phyloP scores from a whole-genome alignment of 2,888 invertebrate genomes.

The Amphipyra tragopoginis region DNA sequence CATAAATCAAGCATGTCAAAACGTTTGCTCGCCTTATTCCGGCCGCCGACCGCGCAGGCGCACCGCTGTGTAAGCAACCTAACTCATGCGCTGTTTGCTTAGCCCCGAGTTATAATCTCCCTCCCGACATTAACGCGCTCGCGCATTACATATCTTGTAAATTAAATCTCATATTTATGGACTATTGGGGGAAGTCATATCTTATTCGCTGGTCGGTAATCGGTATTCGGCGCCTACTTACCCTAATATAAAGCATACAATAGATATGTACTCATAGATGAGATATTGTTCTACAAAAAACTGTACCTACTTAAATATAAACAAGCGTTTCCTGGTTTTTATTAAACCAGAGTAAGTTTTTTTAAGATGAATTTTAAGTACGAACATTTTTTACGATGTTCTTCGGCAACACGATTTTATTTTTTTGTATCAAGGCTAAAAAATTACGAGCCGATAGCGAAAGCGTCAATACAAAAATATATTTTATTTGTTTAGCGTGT shows the following conservation, averaged over 20 bases:
- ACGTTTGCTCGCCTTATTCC: conserved; percentile 63
- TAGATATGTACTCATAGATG: neutral
- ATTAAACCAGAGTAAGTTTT: conserved; percentile 2
- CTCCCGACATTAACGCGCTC: conserved; percentile 36
- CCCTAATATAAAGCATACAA: neutral
- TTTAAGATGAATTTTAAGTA: conserved; percentile 1
- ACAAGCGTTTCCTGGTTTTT: neutral
- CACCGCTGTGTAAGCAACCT: conserved; percentile 49
- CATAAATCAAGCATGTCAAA: conserved; percentile 71
- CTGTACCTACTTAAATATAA: neutral
- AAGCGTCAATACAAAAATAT: conserved; percentile 17
- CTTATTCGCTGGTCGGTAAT: conserved; percentile 17
- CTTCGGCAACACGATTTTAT: conserved; percentile 16
- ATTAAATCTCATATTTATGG: conserved; percentile 48
- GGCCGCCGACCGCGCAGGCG: conserved; percentile 34
- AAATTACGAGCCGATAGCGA: conserved; percentile 23
- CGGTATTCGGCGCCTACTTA: conserved; percentile 4
- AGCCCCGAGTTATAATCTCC: conserved; percentile 51
- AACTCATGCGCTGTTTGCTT: conserved; percentile 53
- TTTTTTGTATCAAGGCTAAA: conserved; percentile 24
- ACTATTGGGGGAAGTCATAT: conserved; percentile 40
- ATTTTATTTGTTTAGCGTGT: conserved; percentile 9
- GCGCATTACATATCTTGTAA: conserved; percentile 45
- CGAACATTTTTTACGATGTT: conserved; percentile 10
- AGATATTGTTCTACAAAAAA: neutral